Conservation (phyloP, 2,888 invertebrate species). For the Scrobipalpa atriplicella region DNA sequence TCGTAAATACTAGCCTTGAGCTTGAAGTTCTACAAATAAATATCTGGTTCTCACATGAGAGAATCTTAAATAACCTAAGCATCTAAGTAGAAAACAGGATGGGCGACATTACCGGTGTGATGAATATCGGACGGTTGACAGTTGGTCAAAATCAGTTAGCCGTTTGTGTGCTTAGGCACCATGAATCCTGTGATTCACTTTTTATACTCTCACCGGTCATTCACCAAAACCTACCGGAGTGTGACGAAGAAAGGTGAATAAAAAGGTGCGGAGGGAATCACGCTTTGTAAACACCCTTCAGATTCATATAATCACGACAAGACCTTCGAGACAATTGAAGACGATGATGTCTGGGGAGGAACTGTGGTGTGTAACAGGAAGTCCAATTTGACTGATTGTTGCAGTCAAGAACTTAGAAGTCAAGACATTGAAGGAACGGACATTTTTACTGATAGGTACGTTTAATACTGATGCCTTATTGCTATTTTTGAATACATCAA, state of each 20-base stretch:
- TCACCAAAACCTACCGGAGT: constrained; percentile 74
- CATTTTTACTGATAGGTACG: too few relatives aligned
- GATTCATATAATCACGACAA: constrained; percentile 55
- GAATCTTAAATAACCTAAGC: too few relatives aligned
- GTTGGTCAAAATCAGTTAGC: constrained; percentile 60
- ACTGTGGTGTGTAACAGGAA: constrained; percentile 67
- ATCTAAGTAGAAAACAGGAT: background rate
- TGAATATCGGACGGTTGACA: constrained; percentile 32
- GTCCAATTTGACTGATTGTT: constrained; percentile 54
- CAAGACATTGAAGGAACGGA: constrained; percentile 14
- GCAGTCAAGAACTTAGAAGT: constrained; percentile 46
- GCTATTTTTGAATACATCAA: too few relatives aligned
- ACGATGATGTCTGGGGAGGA: constrained; percentile 52
- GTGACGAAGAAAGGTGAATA: constrained; percentile 72
- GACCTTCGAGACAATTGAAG: constrained; percentile 52
- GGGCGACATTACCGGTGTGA: constrained; percentile 21
- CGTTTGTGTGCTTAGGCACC: constrained; percentile 66
- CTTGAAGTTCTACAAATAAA: background rate
- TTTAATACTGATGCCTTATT: background rate
- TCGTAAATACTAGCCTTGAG: constrained; percentile 3
- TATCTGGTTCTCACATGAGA: too few relatives aligned
- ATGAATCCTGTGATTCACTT: constrained; percentile 79
- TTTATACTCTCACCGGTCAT: constrained; percentile 75
- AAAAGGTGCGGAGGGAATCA: constrained; percentile 78
- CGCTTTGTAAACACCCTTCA: constrained; percentile 73